These are phyloP conservation scores for Tarsius wallacei DNA, from an alignment of 2,797 vertebrate species.

Conservation along the genomic window DNA sequence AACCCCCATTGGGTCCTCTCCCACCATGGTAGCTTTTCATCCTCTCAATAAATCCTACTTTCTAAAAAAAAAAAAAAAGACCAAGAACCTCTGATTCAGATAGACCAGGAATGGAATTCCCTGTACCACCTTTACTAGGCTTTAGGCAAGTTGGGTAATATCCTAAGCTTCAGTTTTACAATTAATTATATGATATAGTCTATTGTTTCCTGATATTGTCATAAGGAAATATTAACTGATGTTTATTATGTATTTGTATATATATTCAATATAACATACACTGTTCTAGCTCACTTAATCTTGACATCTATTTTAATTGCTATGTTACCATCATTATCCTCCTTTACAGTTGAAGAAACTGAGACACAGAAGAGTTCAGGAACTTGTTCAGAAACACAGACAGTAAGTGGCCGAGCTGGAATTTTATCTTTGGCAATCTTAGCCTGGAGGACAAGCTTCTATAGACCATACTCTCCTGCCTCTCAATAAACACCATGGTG, in stretches of 20 bases:
- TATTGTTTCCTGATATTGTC: background rate
- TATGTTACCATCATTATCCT: background rate
- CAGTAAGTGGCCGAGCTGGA: background rate
- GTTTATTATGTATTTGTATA: background rate
- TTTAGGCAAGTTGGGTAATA: background rate
- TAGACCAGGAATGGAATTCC: background rate
- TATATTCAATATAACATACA: background rate
- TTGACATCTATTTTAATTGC: background rate
- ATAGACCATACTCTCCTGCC: background rate
- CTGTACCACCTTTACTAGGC: background rate
- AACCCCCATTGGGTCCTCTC: too few relatives aligned
- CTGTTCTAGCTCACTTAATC: background rate
- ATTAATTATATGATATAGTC: background rate
- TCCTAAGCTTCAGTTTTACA: background rate
- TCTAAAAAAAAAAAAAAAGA: too few relatives aligned
- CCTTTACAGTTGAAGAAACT: constrained; percentile 44
- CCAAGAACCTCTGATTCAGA: background rate
- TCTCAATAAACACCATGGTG: background rate
- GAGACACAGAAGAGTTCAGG: background rate
- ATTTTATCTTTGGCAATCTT: background rate
- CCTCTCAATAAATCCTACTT: too few relatives aligned
- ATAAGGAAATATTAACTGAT: background rate
- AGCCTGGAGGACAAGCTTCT: background rate
- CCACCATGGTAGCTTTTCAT: too few relatives aligned
- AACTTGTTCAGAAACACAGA: background rate